These are phyloP conservation scores for Bombus balteatus DNA, from an alignment of 1,140 invertebrate genomes.

Conservation along the genomic window DNA sequence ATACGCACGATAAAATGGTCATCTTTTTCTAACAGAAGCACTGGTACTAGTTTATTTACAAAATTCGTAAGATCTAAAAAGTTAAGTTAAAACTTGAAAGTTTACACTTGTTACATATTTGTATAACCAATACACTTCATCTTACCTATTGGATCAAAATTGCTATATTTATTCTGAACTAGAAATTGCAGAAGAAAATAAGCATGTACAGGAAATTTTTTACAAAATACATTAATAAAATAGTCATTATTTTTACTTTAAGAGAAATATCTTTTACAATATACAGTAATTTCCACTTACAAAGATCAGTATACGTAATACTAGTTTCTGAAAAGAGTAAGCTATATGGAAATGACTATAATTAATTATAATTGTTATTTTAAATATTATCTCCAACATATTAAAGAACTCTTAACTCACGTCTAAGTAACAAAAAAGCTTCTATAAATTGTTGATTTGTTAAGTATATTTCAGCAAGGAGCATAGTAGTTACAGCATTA, in stretches of 20 bases:
- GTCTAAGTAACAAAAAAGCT: conserved; percentile 68
- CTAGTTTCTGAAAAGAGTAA: conserved; percentile 51
- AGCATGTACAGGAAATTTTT: conserved; percentile 57
- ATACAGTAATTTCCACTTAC: conserved; percentile 53
- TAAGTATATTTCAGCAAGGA: conserved; percentile 73
- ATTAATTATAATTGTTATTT: background rate
- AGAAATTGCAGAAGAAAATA: conserved; percentile 66
- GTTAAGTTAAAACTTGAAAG: conserved; percentile 9
- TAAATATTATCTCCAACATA: background rate
- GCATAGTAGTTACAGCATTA: conserved; percentile 58
- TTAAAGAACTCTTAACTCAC: conserved; percentile 60
- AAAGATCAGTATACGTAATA: conserved; percentile 54
- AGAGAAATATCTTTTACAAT: conserved; percentile 44
- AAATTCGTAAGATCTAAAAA: conserved; percentile 63
- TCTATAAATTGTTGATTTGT: conserved; percentile 67
- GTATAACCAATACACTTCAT: background rate
- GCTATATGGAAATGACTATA: background rate
- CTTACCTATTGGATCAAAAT: conserved; percentile 71
- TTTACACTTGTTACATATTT: background rate
- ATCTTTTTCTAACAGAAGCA: conserved; percentile 32
- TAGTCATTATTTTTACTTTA: conserved; percentile 47
- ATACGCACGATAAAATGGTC: conserved; percentile 45
- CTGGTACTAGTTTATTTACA: conserved; percentile 54
- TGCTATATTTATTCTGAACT: conserved; percentile 63
- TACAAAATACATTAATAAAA: conserved; percentile 65